A percentile compares a stretch with the other conserved stretches of the same genome.
Conservation (phyloP, 2,888 invertebrate species). For the Mycalesis mineus region DNA sequence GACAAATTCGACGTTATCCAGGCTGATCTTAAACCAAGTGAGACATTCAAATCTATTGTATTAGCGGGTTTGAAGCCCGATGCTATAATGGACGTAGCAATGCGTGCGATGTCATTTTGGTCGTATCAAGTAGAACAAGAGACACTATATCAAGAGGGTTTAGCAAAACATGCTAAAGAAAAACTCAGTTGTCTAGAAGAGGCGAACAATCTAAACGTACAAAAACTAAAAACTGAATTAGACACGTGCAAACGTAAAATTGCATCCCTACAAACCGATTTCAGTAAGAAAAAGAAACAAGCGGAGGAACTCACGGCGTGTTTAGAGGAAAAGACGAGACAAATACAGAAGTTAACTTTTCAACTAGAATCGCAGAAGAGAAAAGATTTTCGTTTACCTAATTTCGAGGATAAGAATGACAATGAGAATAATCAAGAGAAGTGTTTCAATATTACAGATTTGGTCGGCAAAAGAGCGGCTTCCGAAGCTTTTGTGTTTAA, state of each 20-base stretch:
- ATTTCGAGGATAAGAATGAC: constrained; percentile 43
- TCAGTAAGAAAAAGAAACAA: constrained; percentile 64
- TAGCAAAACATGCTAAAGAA: constrained; percentile 67
- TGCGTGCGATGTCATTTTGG: constrained; percentile 77
- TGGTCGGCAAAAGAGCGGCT: constrained; percentile 55
- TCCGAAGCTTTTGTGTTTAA: constrained; percentile 62
- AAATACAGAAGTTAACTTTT: constrained; percentile 68
- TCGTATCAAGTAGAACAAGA: constrained; percentile 75
- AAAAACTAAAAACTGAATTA: constrained; percentile 69
- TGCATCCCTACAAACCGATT: constrained; percentile 59
- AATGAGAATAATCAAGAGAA: constrained; percentile 48
- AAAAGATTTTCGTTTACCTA: constrained; percentile 54
- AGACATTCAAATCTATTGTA: constrained; percentile 75
- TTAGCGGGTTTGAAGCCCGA: constrained; percentile 75
- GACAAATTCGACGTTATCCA: constrained; percentile 76
- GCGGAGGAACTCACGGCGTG: constrained; percentile 63
- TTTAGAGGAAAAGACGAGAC: constrained; percentile 65
- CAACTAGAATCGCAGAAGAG: constrained; percentile 65
- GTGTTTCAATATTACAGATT: constrained; percentile 65
- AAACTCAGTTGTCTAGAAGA: constrained; percentile 70
- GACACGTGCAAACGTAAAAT: constrained; percentile 70
- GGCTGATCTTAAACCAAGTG: constrained; percentile 71
- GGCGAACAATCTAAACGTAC: constrained; percentile 61
- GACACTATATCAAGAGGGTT: constrained; percentile 67
- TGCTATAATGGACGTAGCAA: constrained; percentile 74